A percentile compares a stretch with the other conserved stretches of the same genome.
Evolutionary conservation across 1,140 invertebrate genomes (phyloP).

Genomic region (Temnothorax nylanderi): DNA sequence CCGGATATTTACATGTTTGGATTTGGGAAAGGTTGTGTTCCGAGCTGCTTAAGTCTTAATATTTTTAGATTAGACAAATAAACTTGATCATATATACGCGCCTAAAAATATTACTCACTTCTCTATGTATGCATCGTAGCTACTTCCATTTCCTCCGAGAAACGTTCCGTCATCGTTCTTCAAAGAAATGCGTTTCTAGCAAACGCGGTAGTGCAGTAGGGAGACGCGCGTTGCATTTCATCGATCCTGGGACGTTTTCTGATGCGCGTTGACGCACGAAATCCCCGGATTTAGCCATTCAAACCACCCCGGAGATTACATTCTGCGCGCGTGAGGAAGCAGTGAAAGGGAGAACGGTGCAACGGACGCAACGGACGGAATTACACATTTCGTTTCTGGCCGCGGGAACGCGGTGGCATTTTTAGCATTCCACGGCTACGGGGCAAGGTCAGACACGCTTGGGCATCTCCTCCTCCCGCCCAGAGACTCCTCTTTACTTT

Average conservation of each 20-base stretch:
- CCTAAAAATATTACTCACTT: background rate
- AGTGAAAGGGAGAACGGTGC: conserved; percentile 51
- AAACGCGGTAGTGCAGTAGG: background rate
- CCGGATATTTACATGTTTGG: background rate
- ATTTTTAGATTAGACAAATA: background rate
- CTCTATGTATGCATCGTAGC: background rate
- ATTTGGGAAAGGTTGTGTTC: background rate
- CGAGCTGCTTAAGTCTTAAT: background rate
- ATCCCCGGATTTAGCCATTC: conserved; percentile 19
- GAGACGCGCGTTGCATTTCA: background rate
- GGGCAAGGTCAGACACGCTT: conserved; percentile 49
- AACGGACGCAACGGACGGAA: conserved; percentile 10
- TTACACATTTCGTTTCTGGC: conserved; percentile 43
- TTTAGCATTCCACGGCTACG: conserved; percentile 56
- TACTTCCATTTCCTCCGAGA: background rate
- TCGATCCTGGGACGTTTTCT: conserved; percentile 4
- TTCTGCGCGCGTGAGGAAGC: conserved; percentile 7
- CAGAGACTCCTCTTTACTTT: conserved; percentile 29
- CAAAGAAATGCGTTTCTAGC: background rate
- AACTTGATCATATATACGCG: background rate
- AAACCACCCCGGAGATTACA: conserved; percentile 30
- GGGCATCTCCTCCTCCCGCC: conserved; percentile 8
- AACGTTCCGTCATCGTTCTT: background rate
- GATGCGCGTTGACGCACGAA: conserved; percentile 44
- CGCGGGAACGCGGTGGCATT: conserved; percentile 28